phyloP scores from a whole-genome alignment of 2,113 vertebrate genomes.

The Archocentrus centrarchus region DNA sequence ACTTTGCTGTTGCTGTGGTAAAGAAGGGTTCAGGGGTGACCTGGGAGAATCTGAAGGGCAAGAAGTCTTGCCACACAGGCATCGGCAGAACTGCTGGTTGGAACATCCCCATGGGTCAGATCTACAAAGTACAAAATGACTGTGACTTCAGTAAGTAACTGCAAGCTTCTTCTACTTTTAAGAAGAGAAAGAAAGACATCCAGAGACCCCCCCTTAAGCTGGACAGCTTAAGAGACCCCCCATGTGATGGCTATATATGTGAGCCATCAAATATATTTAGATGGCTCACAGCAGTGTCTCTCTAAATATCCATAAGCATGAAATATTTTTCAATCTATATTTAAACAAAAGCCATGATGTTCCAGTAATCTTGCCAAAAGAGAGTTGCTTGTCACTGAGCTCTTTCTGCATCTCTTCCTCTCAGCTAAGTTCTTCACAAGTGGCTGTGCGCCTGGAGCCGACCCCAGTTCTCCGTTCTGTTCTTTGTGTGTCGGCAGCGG shows the following conservation, averaged over 20 bases:
- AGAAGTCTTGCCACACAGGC: constrained; percentile 88
- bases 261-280: neutral
- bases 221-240: no score
- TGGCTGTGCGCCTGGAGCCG: constrained; percentile 89
- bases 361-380: neutral
- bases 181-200: neutral
- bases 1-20: constrained; percentile 88
- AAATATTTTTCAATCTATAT: neutral
- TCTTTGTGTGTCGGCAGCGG: constrained; percentile 79
- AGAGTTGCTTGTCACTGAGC: neutral
- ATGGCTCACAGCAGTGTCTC: neutral
- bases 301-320: no score
- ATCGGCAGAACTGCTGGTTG: constrained; percentile 88
- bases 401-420: neutral
- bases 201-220: neutral
- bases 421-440: constrained; percentile 81
- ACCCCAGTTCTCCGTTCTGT: constrained; percentile 81
- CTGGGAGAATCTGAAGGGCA: constrained; percentile 84
- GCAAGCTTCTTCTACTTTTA: neutral
- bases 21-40: constrained; percentile 76
- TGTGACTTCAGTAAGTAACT: constrained; percentile 86
- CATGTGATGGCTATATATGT: no score
- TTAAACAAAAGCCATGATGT: neutral
- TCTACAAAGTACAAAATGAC: constrained; percentile 64
- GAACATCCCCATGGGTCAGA: constrained; percentile 86